Base-by-base conservation (phyloP, 2,797 vertebrate genomes). In the Cuniculus paca region DNA sequence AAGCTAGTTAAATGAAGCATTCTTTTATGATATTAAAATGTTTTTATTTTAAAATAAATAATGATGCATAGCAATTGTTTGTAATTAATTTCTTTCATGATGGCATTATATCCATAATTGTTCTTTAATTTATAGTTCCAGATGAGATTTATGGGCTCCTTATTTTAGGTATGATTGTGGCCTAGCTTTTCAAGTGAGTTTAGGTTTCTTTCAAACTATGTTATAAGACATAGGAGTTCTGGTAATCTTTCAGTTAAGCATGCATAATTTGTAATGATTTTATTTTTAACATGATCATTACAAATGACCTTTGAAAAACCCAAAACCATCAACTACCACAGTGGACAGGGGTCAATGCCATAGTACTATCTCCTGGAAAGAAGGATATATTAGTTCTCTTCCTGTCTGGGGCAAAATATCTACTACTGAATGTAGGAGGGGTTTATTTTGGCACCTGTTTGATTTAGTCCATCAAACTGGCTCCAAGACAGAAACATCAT, bases 201-300 rank as follows among this genome's bases (percentile, higher is more conserved):
- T 97, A 96, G 11, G 19, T 96, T 97, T 98, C 74, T 95, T 90
- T 52, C 82, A 96, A 94, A 97, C 26, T 93, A 84, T 60, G 82
- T 24, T 74, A 96, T 82, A 98, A 98, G 92, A 98, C 31, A 52
- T 80, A 96, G 48, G 88, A 97, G 96, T 98, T 98, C 93, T 98
- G 65, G 72, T 95, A 97, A 61, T 95, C 70, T 61, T 83, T 85
- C 65, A 79, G 95, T 97, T 98, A 98, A 98, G 97, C 87, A 97
- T 97, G 95, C 90, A 87, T 97, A 93, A 96, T 96, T 97, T 98
- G 70, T 91, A 98, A 95, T 98, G 94, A 97, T 98, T 98, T 98
- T 98, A n/a, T 97, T 96, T 54, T 54, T 54, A 4, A 98, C 83
- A 94, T 91, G 94, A 98, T 98, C 98, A 97, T 98, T 80, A 97